These are phyloP conservation scores for Temnothorax nylanderi DNA, from an alignment of 1,140 invertebrate species.

Conservation along the genomic window DNA sequence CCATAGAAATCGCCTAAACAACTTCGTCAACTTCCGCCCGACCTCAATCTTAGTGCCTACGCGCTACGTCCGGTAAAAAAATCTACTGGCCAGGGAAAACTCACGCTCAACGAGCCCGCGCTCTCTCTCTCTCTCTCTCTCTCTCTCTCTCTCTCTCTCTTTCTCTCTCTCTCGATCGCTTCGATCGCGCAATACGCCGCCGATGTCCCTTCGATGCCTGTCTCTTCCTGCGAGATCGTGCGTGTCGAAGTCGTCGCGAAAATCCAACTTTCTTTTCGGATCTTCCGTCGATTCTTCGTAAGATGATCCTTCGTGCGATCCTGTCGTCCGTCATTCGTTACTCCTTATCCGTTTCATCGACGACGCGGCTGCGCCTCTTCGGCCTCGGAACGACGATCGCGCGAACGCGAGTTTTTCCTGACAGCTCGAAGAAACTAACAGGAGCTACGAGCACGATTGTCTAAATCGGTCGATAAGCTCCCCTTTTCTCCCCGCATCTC, in stretches of 20 bases:
- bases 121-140: background rate
- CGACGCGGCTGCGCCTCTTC: background rate
- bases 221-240: background rate
- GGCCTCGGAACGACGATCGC: constrained; percentile 6
- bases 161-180: constrained; percentile 2
- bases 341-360: background rate
- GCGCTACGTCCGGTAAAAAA: constrained; percentile 82
- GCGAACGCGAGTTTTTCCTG: constrained; percentile 73
- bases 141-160: background rate
- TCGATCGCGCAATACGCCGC: background rate
- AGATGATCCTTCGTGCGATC: background rate
- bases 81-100: constrained; percentile 72
- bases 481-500: constrained; percentile 11
- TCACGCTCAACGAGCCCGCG: background rate
- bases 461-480: constrained; percentile 67
- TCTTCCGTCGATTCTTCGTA: constrained; percentile 40
- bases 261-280: background rate
- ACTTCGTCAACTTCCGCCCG: constrained; percentile 55
- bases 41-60: constrained; percentile 75
- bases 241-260: background rate
- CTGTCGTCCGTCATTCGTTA: background rate
- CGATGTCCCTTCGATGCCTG: background rate
- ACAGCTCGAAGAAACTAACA: constrained; percentile 73
- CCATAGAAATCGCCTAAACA: constrained; percentile 73
- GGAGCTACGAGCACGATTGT: constrained; percentile 76